Percentiles rank a stretch among this genome's conserved stretches.
Evolutionary conservation across 2,113 vertebrate species (phyloP).

Genomic region (Burhinus bistriatus): DNA sequence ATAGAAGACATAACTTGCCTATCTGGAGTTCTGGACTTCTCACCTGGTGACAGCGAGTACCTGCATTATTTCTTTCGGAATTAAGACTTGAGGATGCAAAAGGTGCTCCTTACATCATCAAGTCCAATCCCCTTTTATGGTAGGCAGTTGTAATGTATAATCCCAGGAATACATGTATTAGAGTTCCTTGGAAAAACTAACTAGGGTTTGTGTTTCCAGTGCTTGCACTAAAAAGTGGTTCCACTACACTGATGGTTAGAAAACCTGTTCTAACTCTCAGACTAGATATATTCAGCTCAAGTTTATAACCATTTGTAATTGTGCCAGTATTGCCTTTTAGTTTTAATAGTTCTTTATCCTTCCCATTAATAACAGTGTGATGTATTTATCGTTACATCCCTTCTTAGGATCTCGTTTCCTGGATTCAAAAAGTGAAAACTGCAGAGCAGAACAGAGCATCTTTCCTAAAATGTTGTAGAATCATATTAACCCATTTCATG

Average conservation of each 20-base stretch:
- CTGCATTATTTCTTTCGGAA: neutral
- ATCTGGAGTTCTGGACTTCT: neutral
- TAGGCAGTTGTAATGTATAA: neutral
- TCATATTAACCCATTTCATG: neutral
- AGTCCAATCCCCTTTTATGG: neutral
- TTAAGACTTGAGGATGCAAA: neutral
- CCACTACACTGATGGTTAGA: neutral
- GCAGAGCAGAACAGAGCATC: neutral
- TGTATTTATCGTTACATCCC: neutral
- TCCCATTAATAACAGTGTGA: neutral
- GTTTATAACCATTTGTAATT: neutral
- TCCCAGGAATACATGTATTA: neutral
- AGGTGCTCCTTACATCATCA: neutral
- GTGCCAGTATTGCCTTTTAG: neutral
- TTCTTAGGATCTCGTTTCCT: neutral
- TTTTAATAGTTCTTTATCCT: neutral
- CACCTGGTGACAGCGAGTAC: neutral
- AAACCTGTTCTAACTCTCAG: neutral
- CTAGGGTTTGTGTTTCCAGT: neutral
- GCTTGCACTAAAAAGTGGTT: neutral
- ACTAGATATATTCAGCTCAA: neutral
- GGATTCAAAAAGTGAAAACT: neutral
- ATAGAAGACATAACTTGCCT: neutral
- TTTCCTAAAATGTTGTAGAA: neutral
- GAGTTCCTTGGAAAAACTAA: neutral